These are phyloP conservation scores for Helicoverpa zea DNA, from an alignment of 1,140 invertebrate genomes.

Conservation along the genomic window DNA sequence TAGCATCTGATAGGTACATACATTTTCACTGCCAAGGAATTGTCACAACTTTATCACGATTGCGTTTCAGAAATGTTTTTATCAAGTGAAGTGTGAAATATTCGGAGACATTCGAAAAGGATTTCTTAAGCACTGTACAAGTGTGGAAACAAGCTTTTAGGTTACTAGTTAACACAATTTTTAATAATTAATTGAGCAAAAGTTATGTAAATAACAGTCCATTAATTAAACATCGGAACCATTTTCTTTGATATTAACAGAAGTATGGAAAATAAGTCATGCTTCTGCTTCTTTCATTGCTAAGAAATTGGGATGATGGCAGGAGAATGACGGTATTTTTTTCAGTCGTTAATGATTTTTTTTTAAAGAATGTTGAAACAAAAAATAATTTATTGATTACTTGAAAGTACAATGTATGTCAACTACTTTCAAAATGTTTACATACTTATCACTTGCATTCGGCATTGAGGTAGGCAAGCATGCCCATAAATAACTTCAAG, in stretches of 20 bases:
- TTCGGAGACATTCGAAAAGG: slow-evolving; percentile 1
- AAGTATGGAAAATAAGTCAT: no score
- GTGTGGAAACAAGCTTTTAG: not conserved
- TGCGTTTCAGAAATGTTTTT: slow-evolving; percentile 7
- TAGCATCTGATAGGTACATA: no score
- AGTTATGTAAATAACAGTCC: no score
- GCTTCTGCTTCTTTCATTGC: no score
- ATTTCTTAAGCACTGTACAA: not conserved
- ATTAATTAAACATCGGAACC: no score
- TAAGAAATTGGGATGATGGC: no score
- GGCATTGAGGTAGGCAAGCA: not conserved
- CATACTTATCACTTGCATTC: not conserved
- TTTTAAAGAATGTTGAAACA: not conserved
- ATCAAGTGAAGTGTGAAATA: not conserved
- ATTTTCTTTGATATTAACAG: no score
- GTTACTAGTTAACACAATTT: no score
- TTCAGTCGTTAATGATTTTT: not conserved
- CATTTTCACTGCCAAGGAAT: not conserved
- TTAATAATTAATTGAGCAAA: no score
- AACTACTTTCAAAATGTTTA: slow-evolving; percentile 10
- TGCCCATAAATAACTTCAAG: not conserved
- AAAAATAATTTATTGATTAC: not conserved
- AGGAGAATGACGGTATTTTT: no score
- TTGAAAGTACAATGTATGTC: not conserved
- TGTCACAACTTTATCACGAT: not conserved